phyloP scores from a whole-genome alignment of 1,140 invertebrate genomes.

The Pachypeltis micranthus region DNA sequence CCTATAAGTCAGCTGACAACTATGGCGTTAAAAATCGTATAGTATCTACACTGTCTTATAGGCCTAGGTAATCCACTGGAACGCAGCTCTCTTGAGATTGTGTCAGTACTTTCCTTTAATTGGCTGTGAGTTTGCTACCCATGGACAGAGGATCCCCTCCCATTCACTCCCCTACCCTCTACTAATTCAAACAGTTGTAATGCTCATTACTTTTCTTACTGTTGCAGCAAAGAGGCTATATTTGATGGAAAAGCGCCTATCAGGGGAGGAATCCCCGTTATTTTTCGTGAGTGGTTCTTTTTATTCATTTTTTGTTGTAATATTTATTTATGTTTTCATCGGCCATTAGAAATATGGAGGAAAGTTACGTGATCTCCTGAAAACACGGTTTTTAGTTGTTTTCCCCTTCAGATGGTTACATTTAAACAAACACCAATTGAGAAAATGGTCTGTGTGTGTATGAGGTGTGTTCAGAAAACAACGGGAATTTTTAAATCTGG shows the following conservation, averaged over 20 bases:
- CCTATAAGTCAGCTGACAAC: no score
- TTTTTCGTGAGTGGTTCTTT: conserved; percentile 79
- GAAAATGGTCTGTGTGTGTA: no score
- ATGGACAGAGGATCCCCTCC: not conserved
- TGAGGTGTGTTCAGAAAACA: no score
- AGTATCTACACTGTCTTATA: not conserved
- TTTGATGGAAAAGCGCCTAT: conserved; percentile 93
- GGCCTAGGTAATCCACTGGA: not conserved
- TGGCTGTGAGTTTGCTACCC: not conserved
- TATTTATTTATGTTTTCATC: no score
- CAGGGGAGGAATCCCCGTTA: conserved; percentile 86
- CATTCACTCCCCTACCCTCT: not conserved
- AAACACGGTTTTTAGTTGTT: no score
- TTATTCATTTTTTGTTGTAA: not conserved
- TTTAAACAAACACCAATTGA: no score
- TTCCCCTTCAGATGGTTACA: no score
- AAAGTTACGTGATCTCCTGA: no score
- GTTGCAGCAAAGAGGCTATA: conserved; percentile 77
- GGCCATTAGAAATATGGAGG: no score
- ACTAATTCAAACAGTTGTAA: not conserved
- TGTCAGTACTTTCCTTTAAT: not conserved
- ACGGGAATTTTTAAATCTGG: no score
- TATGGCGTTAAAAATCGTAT: not conserved
- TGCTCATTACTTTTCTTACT: conserved; percentile 20
- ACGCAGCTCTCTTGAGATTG: not conserved